Percentiles rank a stretch among this genome's conserved stretches.
These are phyloP conservation scores for Geothlypis trichas DNA, from an alignment of 2,113 vertebrate species.

Conservation along the genomic window DNA sequence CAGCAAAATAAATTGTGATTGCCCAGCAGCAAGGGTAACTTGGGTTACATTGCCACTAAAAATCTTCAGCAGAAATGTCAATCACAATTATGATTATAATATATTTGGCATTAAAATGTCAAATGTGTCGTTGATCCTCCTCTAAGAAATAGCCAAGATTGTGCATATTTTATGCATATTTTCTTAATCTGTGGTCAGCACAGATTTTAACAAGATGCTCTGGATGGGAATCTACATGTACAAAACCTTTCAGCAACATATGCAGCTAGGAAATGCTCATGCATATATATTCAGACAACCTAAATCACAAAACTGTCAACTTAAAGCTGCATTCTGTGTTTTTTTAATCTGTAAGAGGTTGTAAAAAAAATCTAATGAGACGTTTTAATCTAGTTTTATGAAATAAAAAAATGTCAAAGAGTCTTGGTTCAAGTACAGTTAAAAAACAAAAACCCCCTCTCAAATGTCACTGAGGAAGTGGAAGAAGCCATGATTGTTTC, in stretches of 20 bases:
- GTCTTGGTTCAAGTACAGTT: background rate
- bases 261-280: background rate
- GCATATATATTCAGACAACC: background rate
- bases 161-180: background rate
- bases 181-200: background rate
- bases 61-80: conserved; percentile 26
- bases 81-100: conserved; percentile 20
- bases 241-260: background rate
- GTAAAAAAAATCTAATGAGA: background rate
- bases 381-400: background rate
- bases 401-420: background rate
- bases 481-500: conserved; percentile 24
- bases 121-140: background rate
- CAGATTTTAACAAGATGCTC: background rate
- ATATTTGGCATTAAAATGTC: conserved; percentile 14
- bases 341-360: background rate
- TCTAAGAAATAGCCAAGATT: background rate
- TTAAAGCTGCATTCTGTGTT: background rate
- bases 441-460: conserved; percentile 43
- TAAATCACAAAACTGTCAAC: background rate
- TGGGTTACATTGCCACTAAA: background rate
- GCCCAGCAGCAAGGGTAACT: conserved; percentile 27
- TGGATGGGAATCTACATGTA: background rate
- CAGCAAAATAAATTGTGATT: conserved; percentile 1
- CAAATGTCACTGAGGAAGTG: background rate